Base-by-base conservation (phyloP, 2,888 invertebrate species). In the Cetonia aurata region DNA sequence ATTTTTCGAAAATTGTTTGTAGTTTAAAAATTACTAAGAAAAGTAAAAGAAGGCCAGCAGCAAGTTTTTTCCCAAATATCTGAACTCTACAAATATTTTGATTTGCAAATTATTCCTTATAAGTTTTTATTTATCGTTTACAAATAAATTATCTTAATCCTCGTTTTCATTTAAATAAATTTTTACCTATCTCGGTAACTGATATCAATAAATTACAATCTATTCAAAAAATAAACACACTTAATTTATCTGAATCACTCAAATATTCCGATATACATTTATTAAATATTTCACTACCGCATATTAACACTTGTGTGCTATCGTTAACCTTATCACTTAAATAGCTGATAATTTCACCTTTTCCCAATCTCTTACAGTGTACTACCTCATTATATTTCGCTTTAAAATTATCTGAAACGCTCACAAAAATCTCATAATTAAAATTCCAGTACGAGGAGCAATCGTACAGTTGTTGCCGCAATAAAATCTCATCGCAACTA, bases 401-500 rank as follows among this genome's bases (percentile, higher is more conserved):
- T 12, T 50, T 37, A 13, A 73, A 73, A 42, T 75, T 70, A 13
- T 72, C 72, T 6, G 70, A 76, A n/a, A 10, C 52, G 68, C 79
- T 79, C 75, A 93, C 76, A 83, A 88, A 92, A 73, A 92, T 84
- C 50, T 86, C 84, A 74, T 89, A 89, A n/a, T 84, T 84, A 80
- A 94, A 94, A 85, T 95, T 95, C 94, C 94, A 94, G 82, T 86
- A 90, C 31, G 85, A 83, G 37, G 85, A 85, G 75, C 88, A 89
- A 9, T 86, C 82, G 76, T 89, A 87, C 12, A 94, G 79, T 72
- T 89, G 86, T 8, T 89, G 82, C 72, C 91, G 87, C 68, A 94
- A 86, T 69, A 91, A 84, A 73, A 93, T 87, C 72, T 87, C 87
- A 6, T 87, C 80, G 60, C 87, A 80, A 74, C 84, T 85, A 74